Base-by-base conservation (phyloP, 2,888 invertebrate species). In the Chrysolina americana region DNA sequence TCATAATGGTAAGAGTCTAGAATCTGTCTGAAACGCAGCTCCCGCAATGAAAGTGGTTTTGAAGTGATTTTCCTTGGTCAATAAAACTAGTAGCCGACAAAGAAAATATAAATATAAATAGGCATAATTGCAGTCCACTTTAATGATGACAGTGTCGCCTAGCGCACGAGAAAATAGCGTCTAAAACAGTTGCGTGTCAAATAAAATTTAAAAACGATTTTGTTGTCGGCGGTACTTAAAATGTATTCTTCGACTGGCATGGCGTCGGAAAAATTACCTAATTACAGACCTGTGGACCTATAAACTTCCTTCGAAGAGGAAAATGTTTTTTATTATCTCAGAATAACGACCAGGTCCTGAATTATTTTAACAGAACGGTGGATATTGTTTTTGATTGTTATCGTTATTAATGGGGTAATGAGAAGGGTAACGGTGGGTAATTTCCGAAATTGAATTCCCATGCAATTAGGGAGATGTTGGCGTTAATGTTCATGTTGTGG, bases 161-260 rank as follows among this genome's bases (percentile, higher is more conserved):
- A 59, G 36, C 28, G 13, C 59, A 36, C 59, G n/a, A 59, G 59
- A 59, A 59, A 59, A 59, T 10, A 59, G n/a, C 28, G 59, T 50
- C 68, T 48, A 62, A 72, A 66, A 75, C 36, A 50, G 36, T 76
- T 72, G 76, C 76, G 76, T 77, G 76, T 77, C 74, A 70, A 70
- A 65, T 68, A 73, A 74, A 77, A 77, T 77, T 77, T 77, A 77
- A 77, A 77, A 77, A 70, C 73, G 70, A 77, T 77, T 77, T 74
- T 48, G n/a, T 65, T 53, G 48, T 48, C 65, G 65, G 53, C 53
- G 59, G 72, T 71, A 76, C 63, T 74, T 74, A 47, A 73, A 68
- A 59, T 59, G 28, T 59, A 65, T 62, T 41, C 36, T 64, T 66
- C 21, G 59, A 66, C 64, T 64, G 62, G 41, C 17, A 41, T 41